Evolutionary conservation across 2,113 vertebrate genomes (phyloP).

Genomic region (Tachycineta bicolor): DNA sequence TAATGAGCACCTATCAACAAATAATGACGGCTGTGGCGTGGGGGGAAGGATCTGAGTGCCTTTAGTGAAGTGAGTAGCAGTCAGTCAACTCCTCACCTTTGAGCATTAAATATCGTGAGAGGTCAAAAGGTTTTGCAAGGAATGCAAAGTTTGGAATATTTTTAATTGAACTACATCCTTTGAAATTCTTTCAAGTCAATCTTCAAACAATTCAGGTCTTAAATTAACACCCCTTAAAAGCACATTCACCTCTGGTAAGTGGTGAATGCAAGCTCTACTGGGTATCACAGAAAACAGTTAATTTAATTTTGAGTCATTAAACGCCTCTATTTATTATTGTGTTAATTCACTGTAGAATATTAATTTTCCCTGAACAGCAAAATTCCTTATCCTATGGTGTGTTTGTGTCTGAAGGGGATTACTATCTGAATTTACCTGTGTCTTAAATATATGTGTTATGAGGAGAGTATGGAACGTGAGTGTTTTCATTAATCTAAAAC

Average conservation of each 20-base stretch:
- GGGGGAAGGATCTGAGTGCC: constrained; percentile 55
- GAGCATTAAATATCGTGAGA: constrained; percentile 48
- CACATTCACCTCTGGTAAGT: neutral
- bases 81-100: constrained; percentile 69
- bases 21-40: constrained; percentile 1
- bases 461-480: neutral
- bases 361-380: neutral
- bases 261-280: neutral
- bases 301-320: constrained; percentile 12
- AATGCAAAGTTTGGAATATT: constrained; percentile 68
- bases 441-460: neutral
- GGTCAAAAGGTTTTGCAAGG: constrained; percentile 77
- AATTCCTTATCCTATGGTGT: neutral
- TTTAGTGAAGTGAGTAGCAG: constrained; percentile 67
- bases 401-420: neutral
- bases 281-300: neutral
- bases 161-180: constrained; percentile 61
- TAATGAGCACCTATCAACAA: constrained; percentile 47
- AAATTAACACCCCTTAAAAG: constrained; percentile 58
- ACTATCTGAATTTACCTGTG: neutral
- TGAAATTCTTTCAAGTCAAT: constrained; percentile 69
- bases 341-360: neutral
- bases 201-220: constrained; percentile 54
- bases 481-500: constrained; percentile 20
- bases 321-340: neutral